Base-by-base conservation (phyloP, 2,113 vertebrate species). In the Trematocara variabile region DNA sequence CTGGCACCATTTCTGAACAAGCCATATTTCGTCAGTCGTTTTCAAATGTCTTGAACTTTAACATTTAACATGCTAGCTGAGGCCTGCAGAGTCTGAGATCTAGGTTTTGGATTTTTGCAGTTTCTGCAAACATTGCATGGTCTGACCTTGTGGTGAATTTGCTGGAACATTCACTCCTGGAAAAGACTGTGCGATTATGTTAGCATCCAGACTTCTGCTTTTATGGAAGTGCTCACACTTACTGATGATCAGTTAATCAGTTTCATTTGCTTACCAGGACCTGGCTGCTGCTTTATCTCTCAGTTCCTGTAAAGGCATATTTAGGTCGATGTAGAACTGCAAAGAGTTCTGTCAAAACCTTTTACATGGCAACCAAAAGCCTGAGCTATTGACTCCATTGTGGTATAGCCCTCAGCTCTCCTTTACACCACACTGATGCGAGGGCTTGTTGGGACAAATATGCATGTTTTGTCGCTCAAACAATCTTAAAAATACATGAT, bases 361-460 rank as follows among this genome's bases (percentile, higher is more conserved):
- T 70, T 70, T 9, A 46, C 20, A 70, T 41, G n/a, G 4, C 60
- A 65, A 65, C 18, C 60, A 65, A 39, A 63, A 37, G 33, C 33
- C 18, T 37, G 33, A 63, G 33, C 58, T 63, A 63, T 37, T 63
- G 58, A 63, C 37, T 44, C 20, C 20, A 34, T 22, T 56, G 34
- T 7, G 53, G 20, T 28, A 37, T 11, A 46, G 56, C 83, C 41
- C 20, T 30, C 48, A 77, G 30, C 77, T 73, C 48, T 10, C 33
- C 34, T 79, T 60, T 73, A 60, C 34, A 70, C 78, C 81, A 48
- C 30, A n/a, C 39, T 22, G 65, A n/a, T 81, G 73, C 33, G 7
- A 81, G 77, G 73, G 82, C 85, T 48, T 84, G 87, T 92, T 25
- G 37, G 46, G 78, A 84, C 89, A 80, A 5, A 82, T 10, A 58